Conservation (phyloP, 2,113 vertebrate genomes). For the Tichodroma muraria region DNA sequence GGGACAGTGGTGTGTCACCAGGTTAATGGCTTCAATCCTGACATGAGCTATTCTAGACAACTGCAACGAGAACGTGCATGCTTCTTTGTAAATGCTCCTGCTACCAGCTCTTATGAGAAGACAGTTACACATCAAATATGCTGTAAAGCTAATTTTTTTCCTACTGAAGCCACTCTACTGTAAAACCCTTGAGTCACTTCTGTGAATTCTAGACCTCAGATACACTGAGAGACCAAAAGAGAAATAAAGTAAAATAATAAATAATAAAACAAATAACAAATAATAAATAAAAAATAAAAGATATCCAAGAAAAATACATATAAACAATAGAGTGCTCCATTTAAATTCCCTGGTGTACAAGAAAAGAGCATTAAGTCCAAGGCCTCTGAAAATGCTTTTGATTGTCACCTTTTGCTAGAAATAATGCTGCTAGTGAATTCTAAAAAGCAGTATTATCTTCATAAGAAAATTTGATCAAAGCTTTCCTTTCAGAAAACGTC, state of each 20-base stretch:
- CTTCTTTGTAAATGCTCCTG: not conserved
- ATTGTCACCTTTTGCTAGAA: not conserved
- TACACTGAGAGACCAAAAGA: not conserved
- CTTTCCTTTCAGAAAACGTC: not conserved
- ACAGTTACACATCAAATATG: not conserved
- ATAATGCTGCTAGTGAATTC: not conserved
- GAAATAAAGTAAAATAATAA: not conserved
- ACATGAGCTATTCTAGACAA: not conserved
- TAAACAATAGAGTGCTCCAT: not conserved
- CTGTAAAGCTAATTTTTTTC: not conserved
- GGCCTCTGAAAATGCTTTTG: not conserved
- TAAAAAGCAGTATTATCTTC: not conserved
- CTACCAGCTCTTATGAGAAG: not conserved
- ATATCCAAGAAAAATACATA: not conserved
- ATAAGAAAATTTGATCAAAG: not conserved
- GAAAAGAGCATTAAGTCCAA: not conserved
- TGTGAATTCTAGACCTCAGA: not conserved
- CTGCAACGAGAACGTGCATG: fast-evolving
- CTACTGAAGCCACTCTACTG: not conserved
- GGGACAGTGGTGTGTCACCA: fast-evolving
- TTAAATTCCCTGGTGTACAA: not conserved
- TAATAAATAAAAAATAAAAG: not conserved
- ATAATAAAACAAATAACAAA: not conserved
- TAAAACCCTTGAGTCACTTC: not conserved
- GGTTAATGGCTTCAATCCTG: not conserved